A percentile compares a stretch with the other conserved stretches of the same genome.
phyloP scores from a whole-genome alignment of 2,113 vertebrate genomes.

The Rhabdornis inornatus region DNA sequence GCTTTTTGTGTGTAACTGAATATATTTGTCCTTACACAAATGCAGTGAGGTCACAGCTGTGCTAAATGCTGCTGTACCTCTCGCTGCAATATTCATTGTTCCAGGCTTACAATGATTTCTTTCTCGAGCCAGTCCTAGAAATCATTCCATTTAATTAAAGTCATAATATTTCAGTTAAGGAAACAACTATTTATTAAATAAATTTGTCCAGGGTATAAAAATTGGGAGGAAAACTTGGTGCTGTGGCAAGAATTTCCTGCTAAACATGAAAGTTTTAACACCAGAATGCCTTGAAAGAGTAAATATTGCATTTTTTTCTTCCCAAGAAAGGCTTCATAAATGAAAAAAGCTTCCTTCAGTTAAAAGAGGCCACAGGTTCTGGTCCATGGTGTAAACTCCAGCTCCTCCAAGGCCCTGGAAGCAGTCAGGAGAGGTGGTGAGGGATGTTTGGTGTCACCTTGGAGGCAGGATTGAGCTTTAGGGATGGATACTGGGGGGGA shows the following conservation, averaged over 20 bases:
- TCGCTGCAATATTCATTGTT: background rate
- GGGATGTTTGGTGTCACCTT: background rate
- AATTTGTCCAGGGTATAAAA: background rate
- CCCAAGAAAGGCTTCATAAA: background rate
- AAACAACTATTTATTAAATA: background rate
- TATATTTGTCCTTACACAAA: background rate
- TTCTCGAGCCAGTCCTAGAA: background rate
- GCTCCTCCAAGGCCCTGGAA: background rate
- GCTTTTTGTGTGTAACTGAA: background rate
- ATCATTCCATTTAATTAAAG: background rate
- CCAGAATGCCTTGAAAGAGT: background rate
- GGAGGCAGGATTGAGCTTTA: background rate
- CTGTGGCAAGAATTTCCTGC: background rate
- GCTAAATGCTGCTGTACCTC: background rate
- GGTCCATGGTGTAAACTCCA: background rate
- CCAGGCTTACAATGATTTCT: background rate
- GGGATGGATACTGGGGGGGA: background rate
- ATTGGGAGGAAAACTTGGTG: background rate
- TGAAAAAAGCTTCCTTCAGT: background rate
- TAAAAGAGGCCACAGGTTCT: background rate
- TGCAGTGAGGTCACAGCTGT: background rate
- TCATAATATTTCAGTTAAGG: background rate
- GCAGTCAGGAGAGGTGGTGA: background rate
- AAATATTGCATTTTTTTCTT: background rate
- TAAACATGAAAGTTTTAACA: background rate